These are phyloP conservation scores for Tetramorium bicarinatum DNA, from an alignment of 2,888 invertebrate genomes.

Conservation along the genomic window DNA sequence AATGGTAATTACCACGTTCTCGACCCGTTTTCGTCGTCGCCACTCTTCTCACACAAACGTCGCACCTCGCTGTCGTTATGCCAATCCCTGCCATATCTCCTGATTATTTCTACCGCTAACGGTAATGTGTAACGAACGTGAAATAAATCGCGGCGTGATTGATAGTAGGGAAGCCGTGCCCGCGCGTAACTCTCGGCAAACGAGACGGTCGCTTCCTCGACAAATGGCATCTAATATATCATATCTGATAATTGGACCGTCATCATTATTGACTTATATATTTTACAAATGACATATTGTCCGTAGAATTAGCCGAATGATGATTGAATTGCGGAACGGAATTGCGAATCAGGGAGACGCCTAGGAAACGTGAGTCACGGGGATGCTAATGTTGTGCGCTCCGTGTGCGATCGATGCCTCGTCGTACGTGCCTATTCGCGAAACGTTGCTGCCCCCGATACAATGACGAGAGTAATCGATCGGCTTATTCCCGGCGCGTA, in stretches of 20 bases:
- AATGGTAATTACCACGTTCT: slow-evolving; percentile 30
- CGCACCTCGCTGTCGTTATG: slow-evolving; percentile 34
- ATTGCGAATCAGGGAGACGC: not conserved
- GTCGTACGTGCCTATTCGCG: slow-evolving; percentile 38
- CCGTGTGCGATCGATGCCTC: slow-evolving; percentile 3
- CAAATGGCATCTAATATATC: slow-evolving; percentile 37
- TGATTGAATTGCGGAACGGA: slow-evolving; percentile 9
- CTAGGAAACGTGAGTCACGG: slow-evolving; percentile 38
- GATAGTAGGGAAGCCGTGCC: slow-evolving; percentile 24
- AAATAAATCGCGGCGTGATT: slow-evolving; percentile 39
- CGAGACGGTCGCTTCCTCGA: slow-evolving; percentile 34
- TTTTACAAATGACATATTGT: slow-evolving; percentile 16
- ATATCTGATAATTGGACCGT: slow-evolving; percentile 34
- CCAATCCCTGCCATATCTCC: not conserved
- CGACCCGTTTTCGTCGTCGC: slow-evolving; percentile 41
- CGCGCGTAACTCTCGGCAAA: slow-evolving; percentile 27
- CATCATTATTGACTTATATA: slow-evolving; percentile 40
- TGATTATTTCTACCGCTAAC: slow-evolving; percentile 41
- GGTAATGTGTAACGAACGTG: slow-evolving; percentile 34
- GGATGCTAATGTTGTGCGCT: not conserved
- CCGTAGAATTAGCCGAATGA: slow-evolving; percentile 56
- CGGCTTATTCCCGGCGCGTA: slow-evolving; percentile 31
- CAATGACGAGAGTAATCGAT: slow-evolving; percentile 45
- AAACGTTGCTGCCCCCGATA: slow-evolving; percentile 41
- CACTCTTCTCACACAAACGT: slow-evolving; percentile 51